These are phyloP conservation scores for Troides oblongomaculatus DNA, from an alignment of 2,888 invertebrate genomes.

Conservation along the genomic window DNA sequence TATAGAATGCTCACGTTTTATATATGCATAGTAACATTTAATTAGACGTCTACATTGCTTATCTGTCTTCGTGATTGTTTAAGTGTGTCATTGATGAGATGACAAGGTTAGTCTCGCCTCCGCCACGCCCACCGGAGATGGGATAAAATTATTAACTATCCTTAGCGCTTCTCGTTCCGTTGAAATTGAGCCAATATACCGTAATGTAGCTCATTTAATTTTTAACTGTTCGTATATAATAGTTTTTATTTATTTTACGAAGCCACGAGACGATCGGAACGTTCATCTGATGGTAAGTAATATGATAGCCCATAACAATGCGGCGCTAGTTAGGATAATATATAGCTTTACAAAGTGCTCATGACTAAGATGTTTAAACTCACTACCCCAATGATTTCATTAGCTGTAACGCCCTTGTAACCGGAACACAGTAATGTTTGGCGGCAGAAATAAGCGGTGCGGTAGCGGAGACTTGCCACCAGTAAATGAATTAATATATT, in stretches of 20 bases:
- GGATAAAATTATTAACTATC: slow-evolving; percentile 24
- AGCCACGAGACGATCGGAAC: too few species aligned
- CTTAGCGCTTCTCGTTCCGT: slow-evolving; percentile 9
- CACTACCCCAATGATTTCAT: too few species aligned
- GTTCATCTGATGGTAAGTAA: too few species aligned
- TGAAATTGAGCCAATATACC: slow-evolving; percentile 20
- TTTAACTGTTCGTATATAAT: background rate
- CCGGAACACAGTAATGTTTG: too few species aligned
- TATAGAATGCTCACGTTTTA: slow-evolving; percentile 1
- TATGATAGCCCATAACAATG: too few species aligned
- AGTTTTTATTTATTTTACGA: background rate
- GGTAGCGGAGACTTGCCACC: too few species aligned
- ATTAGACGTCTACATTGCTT: slow-evolving; percentile 16
- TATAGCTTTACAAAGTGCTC: too few species aligned
- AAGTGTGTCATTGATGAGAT: slow-evolving; percentile 29
- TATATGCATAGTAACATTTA: slow-evolving; percentile 7
- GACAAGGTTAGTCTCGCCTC: slow-evolving; percentile 27
- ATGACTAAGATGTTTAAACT: too few species aligned
- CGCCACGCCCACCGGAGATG: slow-evolving; percentile 27
- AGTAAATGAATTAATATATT: too few species aligned
- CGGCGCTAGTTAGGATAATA: too few species aligned
- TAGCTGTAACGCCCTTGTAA: too few species aligned
- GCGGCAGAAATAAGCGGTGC: too few species aligned
- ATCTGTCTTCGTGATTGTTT: slow-evolving; percentile 25
- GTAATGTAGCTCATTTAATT: slow-evolving; percentile 8